Percentiles rank a stretch among this genome's conserved stretches.
These are phyloP conservation scores for Ploceus nigricollis DNA, from an alignment of 2,113 vertebrate genomes.

Conservation along the genomic window DNA sequence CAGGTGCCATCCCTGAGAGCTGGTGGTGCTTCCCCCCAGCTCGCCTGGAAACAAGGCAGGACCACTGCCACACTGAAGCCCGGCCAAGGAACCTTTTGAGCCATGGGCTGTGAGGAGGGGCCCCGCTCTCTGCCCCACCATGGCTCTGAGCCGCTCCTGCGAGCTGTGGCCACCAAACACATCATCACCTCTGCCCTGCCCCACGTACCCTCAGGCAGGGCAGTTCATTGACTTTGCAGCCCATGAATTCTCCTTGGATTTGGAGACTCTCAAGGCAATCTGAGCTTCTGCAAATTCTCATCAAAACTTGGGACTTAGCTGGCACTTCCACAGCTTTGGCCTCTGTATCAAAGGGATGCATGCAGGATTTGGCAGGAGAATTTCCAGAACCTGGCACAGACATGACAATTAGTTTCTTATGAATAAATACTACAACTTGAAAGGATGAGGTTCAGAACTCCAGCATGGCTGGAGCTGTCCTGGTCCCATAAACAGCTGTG, in stretches of 20 bases:
- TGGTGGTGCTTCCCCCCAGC: accelerated
- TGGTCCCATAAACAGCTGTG: background rate
- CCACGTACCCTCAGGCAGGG: background rate
- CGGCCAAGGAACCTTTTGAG: background rate
- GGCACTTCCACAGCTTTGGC: background rate
- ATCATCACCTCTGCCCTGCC: accelerated
- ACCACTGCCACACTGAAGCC: accelerated
- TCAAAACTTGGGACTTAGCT: background rate
- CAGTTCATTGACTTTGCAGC: background rate
- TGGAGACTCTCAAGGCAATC: background rate
- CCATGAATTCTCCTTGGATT: background rate
- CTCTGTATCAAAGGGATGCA: background rate
- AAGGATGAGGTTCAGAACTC: background rate
- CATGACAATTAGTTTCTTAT: background rate
- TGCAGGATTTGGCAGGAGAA: background rate
- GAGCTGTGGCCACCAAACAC: background rate
- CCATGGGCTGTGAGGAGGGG: accelerated
- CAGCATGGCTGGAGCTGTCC: accelerated
- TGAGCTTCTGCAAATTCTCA: background rate
- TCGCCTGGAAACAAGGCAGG: background rate
- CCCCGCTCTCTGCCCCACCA: accelerated
- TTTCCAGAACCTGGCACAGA: background rate
- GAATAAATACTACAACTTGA: background rate
- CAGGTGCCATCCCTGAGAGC: background rate
- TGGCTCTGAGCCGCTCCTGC: accelerated